These are phyloP conservation scores for Bicyclus anynana DNA, from an alignment of 1,140 invertebrate genomes.

Conservation along the genomic window DNA sequence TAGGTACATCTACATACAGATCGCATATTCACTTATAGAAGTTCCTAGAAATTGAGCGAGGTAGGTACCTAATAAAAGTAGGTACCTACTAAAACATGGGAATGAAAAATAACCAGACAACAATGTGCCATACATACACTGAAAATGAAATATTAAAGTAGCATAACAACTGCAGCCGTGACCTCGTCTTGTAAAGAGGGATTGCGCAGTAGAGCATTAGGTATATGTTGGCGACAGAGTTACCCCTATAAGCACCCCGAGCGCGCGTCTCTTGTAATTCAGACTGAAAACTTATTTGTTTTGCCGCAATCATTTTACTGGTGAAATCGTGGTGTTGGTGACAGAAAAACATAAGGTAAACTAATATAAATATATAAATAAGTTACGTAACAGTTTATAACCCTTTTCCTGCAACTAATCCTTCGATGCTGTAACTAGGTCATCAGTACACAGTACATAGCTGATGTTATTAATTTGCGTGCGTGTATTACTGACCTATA, in stretches of 20 bases:
- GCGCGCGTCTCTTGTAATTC: conserved; percentile 20
- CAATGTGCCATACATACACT: background rate
- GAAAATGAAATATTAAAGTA: background rate
- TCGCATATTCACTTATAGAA: no score
- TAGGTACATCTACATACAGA: no score
- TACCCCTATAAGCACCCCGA: conserved; percentile 29
- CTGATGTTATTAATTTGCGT: background rate
- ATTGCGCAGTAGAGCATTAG: conserved; percentile 41
- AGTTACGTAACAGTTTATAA: background rate
- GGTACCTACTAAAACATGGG: no score
- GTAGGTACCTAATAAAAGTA: no score
- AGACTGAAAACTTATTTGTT: conserved; percentile 24
- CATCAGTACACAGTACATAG: background rate
- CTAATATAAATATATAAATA: background rate
- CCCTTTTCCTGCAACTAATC: background rate
- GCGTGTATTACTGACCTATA: background rate
- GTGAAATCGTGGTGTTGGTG: background rate
- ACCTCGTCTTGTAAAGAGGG: conserved; percentile 7
- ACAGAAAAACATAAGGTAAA: background rate
- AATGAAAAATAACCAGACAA: no score
- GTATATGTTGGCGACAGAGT: conserved; percentile 32
- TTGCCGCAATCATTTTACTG: conserved; percentile 6
- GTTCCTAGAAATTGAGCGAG: no score
- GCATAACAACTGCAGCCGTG: background rate
- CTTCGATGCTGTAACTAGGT: background rate